These are phyloP conservation scores for Ceraclea dissimilis DNA, from an alignment of 2,888 invertebrate species.

Conservation along the genomic window DNA sequence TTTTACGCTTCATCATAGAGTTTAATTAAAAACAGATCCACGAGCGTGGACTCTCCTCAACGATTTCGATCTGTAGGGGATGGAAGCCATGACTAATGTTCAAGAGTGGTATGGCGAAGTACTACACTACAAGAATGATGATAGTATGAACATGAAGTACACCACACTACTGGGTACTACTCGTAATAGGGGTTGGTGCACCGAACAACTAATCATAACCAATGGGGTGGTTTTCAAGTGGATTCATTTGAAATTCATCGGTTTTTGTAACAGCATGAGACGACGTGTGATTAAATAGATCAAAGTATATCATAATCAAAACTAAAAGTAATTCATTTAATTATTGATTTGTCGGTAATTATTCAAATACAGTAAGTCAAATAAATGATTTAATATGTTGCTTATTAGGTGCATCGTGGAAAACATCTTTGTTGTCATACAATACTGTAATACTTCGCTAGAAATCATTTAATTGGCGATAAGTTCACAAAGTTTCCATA, in stretches of 20 bases:
- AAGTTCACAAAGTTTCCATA: too few species aligned
- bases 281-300: neutral
- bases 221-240: slow-evolving; percentile 5
- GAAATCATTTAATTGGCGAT: too few species aligned
- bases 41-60: neutral
- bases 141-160: neutral
- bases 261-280: neutral
- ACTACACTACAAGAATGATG: neutral
- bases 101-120: neutral
- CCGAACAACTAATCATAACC: slow-evolving; percentile 3
- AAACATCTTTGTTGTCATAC: too few species aligned
- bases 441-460: too few species aligned
- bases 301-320: too few species aligned
- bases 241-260: slow-evolving; percentile 5
- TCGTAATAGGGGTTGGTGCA: neutral
- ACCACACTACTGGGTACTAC: neutral
- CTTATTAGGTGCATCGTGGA: too few species aligned
- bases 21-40: neutral
- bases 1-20: neutral
- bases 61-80: neutral
- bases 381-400: too few species aligned
- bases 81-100: neutral
- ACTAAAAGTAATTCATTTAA: too few species aligned
- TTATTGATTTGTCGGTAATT: too few species aligned
- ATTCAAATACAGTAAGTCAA: too few species aligned